Evolutionary conservation across 2,797 vertebrate genomes (phyloP).

Genomic region (Botia almorhae): DNA sequence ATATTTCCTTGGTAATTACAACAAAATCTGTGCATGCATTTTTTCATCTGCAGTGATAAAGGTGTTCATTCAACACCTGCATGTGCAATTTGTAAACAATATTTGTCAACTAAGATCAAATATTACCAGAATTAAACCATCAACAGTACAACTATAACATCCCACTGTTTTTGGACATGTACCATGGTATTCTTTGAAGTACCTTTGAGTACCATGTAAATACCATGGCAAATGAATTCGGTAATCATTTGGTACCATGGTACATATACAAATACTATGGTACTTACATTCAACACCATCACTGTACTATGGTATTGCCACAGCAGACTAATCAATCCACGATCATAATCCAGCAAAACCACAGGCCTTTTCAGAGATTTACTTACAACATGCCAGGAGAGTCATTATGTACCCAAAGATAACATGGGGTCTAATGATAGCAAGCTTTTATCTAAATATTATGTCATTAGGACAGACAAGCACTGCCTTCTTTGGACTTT

Average conservation of each 20-base stretch:
- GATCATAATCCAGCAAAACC: not conserved
- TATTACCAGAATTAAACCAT: not conserved
- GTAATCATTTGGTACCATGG: too few species aligned
- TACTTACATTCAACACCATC: too few species aligned
- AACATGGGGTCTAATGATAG: slow-evolving; percentile 26
- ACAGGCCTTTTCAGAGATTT: slow-evolving; percentile 5
- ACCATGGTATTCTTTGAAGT: too few species aligned
- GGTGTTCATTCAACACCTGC: not conserved
- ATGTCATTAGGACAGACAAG: slow-evolving; percentile 27
- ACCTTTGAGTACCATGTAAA: too few species aligned
- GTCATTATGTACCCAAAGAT: slow-evolving; percentile 43
- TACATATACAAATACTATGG: too few species aligned
- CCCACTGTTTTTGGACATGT: too few species aligned
- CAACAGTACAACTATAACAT: not conserved
- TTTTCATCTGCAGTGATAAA: not conserved
- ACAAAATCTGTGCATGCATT: not conserved
- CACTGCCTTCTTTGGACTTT: slow-evolving; percentile 48
- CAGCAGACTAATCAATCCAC: too few species aligned
- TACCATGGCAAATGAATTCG: too few species aligned
- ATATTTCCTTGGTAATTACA: not conserved
- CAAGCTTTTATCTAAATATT: slow-evolving; percentile 45
- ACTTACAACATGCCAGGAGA: not conserved
- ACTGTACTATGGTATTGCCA: too few species aligned
- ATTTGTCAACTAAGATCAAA: not conserved
- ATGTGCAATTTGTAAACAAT: not conserved